Evolutionary conservation across 2,797 vertebrate genomes (phyloP).

Genomic region (Acanthopagrus latus): DNA sequence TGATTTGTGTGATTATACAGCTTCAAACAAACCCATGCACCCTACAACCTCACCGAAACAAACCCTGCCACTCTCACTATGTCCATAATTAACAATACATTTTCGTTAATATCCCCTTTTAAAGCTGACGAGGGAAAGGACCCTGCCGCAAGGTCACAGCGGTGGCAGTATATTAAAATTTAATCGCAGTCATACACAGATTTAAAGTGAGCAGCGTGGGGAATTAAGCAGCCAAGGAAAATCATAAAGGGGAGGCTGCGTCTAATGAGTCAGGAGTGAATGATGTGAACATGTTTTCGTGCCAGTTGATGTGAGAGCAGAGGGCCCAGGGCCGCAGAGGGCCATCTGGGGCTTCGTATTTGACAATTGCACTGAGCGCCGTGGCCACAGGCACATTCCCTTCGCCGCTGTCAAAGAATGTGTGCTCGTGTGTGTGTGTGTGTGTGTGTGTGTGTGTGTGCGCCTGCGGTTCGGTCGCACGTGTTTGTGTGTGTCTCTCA

Average conservation of each 20-base stretch:
- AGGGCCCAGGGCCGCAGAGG: constrained; percentile 58
- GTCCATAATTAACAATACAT: constrained; percentile 69
- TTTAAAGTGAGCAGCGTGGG: constrained; percentile 65
- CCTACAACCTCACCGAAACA: constrained; percentile 35
- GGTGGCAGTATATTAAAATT: constrained; percentile 72
- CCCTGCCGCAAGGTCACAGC: constrained; percentile 72
- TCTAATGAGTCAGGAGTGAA: constrained; percentile 74
- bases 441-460: constrained; percentile 29
- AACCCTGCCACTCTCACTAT: constrained; percentile 42
- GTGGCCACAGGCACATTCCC: constrained; percentile 56
- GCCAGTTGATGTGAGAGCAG: constrained; percentile 58
- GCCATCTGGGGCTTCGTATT: constrained; percentile 64
- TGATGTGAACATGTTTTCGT: constrained; percentile 69
- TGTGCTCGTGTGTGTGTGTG: neutral
- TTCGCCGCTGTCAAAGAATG: constrained; percentile 57
- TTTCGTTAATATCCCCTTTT: constrained; percentile 73
- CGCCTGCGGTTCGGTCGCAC: neutral
- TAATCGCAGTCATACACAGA: constrained; percentile 72
- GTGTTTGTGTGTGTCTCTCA: constrained; percentile 17
- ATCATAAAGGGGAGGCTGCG: constrained; percentile 59
- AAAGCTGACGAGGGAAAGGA: constrained; percentile 60
- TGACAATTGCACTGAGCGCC: constrained; percentile 55
- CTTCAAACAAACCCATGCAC: constrained; percentile 5
- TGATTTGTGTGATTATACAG: neutral
- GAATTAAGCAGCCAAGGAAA: constrained; percentile 69